phyloP scores from a whole-genome alignment of 2,888 invertebrate species.

The Xestia sexstrigata region DNA sequence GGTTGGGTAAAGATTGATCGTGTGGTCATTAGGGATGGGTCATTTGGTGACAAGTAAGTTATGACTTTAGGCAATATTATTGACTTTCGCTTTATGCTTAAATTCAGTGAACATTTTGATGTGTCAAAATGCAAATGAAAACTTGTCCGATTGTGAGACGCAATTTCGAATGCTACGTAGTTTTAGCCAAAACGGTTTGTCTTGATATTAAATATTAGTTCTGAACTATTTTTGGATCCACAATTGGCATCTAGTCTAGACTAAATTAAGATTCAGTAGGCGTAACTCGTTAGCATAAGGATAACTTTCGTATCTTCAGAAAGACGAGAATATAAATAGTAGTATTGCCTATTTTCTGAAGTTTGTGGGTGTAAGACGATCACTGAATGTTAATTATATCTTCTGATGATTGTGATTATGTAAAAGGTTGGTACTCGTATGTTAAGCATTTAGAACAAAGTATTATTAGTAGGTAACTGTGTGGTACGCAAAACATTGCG shows the following conservation, averaged over 20 bases:
- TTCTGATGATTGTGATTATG: background rate
- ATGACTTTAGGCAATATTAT: background rate
- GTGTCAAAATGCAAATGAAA: background rate
- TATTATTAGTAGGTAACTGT: too few species aligned
- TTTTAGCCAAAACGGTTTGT: background rate
- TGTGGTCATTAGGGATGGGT: constrained; percentile 27
- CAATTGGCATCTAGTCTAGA: background rate
- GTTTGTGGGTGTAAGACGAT: background rate
- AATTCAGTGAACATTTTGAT: background rate
- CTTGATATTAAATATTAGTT: background rate
- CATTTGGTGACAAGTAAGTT: constrained; percentile 2
- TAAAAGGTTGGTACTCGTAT: background rate
- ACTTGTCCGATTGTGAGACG: background rate
- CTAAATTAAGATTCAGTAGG: constrained; percentile 12
- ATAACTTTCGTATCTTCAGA: constrained; percentile 1
- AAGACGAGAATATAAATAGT: background rate
- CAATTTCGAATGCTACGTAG: background rate
- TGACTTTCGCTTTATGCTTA: background rate
- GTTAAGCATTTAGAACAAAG: background rate
- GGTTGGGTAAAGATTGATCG: constrained; percentile 21
- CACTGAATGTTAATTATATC: background rate
- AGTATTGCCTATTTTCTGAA: background rate
- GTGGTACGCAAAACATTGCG: too few species aligned
- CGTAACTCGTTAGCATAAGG: background rate
- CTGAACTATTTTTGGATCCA: background rate